phyloP scores from a whole-genome alignment of 2,113 vertebrate species.

The Paramisgurnus dabryanus region DNA sequence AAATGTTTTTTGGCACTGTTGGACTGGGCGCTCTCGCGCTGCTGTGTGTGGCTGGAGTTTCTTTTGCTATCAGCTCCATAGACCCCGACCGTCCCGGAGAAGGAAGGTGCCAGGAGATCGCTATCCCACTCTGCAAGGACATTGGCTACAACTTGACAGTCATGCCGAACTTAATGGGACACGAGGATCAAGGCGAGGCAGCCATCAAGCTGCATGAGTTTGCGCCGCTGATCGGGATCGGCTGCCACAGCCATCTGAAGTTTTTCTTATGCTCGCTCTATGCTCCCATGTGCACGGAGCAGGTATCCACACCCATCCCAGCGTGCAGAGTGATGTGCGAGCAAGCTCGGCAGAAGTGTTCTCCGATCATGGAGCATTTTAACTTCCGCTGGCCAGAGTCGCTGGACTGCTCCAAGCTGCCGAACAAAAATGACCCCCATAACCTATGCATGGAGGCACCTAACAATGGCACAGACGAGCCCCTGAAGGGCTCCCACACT shows the following conservation, averaged over 20 bases:
- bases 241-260: conserved; percentile 90
- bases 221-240: conserved; percentile 85
- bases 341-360: conserved; percentile 91
- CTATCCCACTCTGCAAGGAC: conserved; percentile 93
- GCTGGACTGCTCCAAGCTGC: conserved; percentile 89
- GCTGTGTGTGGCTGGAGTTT: conserved; percentile 58
- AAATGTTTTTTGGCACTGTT: conserved; percentile 63
- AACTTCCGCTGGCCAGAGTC: conserved; percentile 94
- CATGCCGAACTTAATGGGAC: conserved; percentile 92
- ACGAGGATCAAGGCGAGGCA: conserved; percentile 86
- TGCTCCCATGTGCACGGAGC: conserved; percentile 97
- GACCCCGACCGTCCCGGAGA: conserved; percentile 88
- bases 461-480: conserved; percentile 88
- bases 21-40: conserved; percentile 55
- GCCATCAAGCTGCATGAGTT: conserved; percentile 92
- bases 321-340: conserved; percentile 97
- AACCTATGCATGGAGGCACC: conserved; percentile 98
- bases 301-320: conserved; percentile 95
- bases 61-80: conserved; percentile 85
- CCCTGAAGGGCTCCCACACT: conserved; percentile 82
- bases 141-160: conserved; percentile 98
- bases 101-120: conserved; percentile 89
- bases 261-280: conserved; percentile 97
- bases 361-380: conserved; percentile 93
- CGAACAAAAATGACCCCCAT: conserved; percentile 95